phyloP scores from a whole-genome alignment of 2,797 vertebrate species.

The Mastacembelus armatus region DNA sequence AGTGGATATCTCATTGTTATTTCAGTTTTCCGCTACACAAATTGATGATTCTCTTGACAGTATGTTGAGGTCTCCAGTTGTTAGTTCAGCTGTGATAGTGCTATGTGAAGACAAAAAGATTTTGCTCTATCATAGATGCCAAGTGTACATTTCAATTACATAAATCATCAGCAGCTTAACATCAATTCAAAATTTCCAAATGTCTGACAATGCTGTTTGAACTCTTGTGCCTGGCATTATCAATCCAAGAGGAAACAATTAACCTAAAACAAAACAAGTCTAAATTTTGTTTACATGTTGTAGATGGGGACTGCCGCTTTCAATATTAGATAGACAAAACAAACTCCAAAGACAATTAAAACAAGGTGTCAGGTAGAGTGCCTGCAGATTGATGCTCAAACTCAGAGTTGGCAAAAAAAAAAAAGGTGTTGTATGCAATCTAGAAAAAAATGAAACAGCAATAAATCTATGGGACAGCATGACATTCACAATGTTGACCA shows the following conservation, averaged over 20 bases:
- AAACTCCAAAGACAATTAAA: conserved; percentile 37
- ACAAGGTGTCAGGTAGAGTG: conserved; percentile 32
- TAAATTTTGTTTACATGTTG: conserved; percentile 29
- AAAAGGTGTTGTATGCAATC: neutral
- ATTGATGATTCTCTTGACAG: conserved; percentile 34
- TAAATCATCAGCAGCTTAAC: conserved; percentile 29
- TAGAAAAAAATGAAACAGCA: conserved; percentile 34
- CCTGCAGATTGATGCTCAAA: conserved; percentile 29
- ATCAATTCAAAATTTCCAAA: conserved; percentile 31
- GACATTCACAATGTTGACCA: conserved; percentile 6
- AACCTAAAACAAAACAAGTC: conserved; percentile 12
- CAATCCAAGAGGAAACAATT: conserved; percentile 27
- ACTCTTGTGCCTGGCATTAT: conserved; percentile 17
- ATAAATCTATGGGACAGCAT: conserved; percentile 11
- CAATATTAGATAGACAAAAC: neutral
- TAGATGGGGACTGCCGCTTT: conserved; percentile 9
- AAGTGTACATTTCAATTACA: conserved; percentile 46
- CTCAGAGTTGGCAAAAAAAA: conserved; percentile 24
- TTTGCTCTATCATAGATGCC: conserved; percentile 28
- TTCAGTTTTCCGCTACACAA: conserved; percentile 29
- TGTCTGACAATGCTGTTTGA: conserved; percentile 20
- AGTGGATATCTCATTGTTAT: neutral
- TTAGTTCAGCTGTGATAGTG: conserved; percentile 57
- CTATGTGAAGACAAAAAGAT: conserved; percentile 29
- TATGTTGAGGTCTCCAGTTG: conserved; percentile 30